phyloP scores from a whole-genome alignment of 1,140 invertebrate genomes.

The Aleiodes sp. region DNA sequence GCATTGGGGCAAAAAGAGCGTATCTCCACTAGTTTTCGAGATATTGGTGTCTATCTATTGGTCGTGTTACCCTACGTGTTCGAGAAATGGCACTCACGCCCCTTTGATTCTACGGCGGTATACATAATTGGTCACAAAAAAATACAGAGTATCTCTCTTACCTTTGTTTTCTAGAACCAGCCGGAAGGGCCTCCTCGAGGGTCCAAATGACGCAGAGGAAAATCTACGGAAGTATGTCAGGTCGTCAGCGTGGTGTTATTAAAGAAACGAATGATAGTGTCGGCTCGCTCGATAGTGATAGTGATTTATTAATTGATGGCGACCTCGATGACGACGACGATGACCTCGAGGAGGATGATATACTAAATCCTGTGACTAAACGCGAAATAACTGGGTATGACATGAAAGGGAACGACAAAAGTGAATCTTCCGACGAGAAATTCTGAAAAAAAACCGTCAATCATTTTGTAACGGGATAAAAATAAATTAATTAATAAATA shows the following conservation, averaged over 20 bases:
- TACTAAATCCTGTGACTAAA: slow-evolving; percentile 49
- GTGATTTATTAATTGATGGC: slow-evolving; percentile 66
- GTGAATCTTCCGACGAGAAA: slow-evolving; percentile 60
- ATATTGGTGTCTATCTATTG: no score
- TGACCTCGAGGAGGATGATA: slow-evolving; percentile 40
- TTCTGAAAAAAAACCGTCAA: no score
- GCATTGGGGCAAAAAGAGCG: no score
- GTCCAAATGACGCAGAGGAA: slow-evolving; percentile 56
- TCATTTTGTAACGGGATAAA: no score
- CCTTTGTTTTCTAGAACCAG: slow-evolving; percentile 23
- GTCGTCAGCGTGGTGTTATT: slow-evolving; percentile 53
- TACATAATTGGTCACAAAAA: no score
- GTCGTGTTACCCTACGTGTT: no score
- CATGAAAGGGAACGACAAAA: slow-evolving; percentile 56
- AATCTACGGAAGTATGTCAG: slow-evolving; percentile 69
- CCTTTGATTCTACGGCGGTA: neutral
- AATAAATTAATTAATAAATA: no score
- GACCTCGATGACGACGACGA: slow-evolving; percentile 60
- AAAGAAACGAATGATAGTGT: slow-evolving; percentile 59
- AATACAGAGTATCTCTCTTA: neutral
- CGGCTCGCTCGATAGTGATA: slow-evolving; percentile 64
- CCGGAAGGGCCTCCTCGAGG: slow-evolving; percentile 52
- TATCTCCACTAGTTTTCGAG: no score
- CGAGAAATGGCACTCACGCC: no score
- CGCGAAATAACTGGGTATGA: slow-evolving; percentile 49